Conservation (phyloP, 2,113 vertebrate genomes). For the Coryphaenoides rupestris region DNA sequence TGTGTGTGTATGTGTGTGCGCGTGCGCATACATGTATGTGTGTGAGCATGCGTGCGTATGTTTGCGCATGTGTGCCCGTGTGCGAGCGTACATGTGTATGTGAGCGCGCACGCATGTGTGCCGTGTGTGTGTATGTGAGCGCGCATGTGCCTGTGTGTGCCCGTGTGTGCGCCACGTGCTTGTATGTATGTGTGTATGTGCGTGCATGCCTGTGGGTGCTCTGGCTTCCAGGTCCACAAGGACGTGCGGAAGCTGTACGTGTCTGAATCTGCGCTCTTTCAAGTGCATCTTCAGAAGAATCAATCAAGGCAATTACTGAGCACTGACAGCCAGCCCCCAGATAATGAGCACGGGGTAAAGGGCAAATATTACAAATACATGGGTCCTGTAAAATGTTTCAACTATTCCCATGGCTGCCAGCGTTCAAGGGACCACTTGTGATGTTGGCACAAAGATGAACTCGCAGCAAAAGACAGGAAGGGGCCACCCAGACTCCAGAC, state of each 20-base stretch:
- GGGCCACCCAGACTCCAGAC: conserved; percentile 13
- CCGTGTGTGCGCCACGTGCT: not conserved
- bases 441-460: conserved; percentile 10
- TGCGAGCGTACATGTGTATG: no score
- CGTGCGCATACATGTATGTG: no score
- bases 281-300: conserved; percentile 49
- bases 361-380: conserved; percentile 53
- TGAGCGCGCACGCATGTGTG: no score
- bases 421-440: conserved; percentile 19
- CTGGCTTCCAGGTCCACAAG: conserved; percentile 10
- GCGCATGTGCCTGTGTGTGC: not conserved
- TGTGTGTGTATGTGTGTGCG: no score
- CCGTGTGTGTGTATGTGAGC: not conserved
- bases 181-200: conserved; percentile 5
- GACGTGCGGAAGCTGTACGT: no score
- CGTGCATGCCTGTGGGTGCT: not conserved
- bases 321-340: conserved; percentile 38
- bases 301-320: conserved; percentile 57
- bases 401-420: conserved; percentile 27
- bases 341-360: conserved; percentile 54
- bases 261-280: conserved; percentile 33
- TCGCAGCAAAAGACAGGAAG: conserved; percentile 1
- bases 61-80: no score
- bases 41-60: no score
- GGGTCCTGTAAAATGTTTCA: conserved; percentile 25